Conservation (phyloP, 2,797 vertebrate species). For the Delichon dasypus region DNA sequence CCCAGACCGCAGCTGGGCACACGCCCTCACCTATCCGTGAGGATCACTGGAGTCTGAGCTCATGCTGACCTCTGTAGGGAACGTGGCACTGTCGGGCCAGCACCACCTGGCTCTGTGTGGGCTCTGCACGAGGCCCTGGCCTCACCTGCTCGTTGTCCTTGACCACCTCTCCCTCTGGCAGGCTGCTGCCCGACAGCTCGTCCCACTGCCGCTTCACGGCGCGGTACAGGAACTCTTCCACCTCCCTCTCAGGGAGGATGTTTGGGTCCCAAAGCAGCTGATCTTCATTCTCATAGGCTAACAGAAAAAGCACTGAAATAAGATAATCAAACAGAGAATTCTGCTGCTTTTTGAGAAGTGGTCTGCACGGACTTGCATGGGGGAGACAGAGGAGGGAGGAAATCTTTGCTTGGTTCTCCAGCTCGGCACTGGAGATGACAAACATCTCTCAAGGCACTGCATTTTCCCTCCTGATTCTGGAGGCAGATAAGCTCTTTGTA, state of each 20-base stretch:
- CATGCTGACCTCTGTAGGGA: background rate
- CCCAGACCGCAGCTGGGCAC: background rate
- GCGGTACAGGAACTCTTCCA: slow-evolving; percentile 87
- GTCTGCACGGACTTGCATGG: background rate
- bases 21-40: background rate
- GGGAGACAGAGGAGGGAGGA: background rate
- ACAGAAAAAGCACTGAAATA: slow-evolving; percentile 25
- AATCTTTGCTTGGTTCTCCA: background rate
- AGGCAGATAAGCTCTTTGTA: background rate
- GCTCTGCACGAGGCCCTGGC: background rate
- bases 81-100: background rate
- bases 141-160: slow-evolving; percentile 92
- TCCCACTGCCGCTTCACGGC: slow-evolving; percentile 80
- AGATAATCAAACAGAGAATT: slow-evolving; percentile 24
- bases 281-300: slow-evolving; percentile 87
- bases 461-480: background rate
- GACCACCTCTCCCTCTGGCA: slow-evolving; percentile 73
- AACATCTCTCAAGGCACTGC: background rate
- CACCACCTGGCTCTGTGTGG: background rate
- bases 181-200: slow-evolving; percentile 60
- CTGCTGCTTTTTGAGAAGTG: background rate
- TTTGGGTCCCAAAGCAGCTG: slow-evolving; percentile 91
- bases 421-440: background rate
- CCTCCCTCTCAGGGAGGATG: slow-evolving; percentile 81
- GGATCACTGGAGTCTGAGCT: background rate